These are phyloP conservation scores for Phenganax stokvisi DNA, from an alignment of 92 coral and sea anemone genomes.

Conservation along the genomic window DNA sequence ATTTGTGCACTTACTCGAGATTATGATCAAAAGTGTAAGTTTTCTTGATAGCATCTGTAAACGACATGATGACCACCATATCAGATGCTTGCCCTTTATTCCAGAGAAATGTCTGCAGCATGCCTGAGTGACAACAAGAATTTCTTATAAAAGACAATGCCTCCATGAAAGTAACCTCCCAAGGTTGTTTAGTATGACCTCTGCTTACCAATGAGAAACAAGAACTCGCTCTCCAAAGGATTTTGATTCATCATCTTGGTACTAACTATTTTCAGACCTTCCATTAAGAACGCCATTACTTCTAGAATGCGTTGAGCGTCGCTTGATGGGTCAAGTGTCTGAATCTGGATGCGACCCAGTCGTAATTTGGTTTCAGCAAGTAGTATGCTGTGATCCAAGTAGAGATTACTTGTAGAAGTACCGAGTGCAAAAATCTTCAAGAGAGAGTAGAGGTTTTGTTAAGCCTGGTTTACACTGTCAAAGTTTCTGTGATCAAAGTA, in stretches of 20 bases:
- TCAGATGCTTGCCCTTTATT: conserved; percentile 46
- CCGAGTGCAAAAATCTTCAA: conserved; percentile 69
- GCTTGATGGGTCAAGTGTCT: conserved; percentile 38
- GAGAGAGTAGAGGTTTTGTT: neutral
- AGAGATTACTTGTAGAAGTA: conserved; percentile 62
- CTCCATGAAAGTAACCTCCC: too few species aligned
- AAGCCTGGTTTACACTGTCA: too few species aligned
- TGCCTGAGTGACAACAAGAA: conserved; percentile 47
- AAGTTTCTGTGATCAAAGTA: too few species aligned
- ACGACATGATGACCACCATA: conserved; percentile 46
- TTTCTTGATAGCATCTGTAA: conserved; percentile 58
- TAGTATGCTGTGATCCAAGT: conserved; percentile 55
- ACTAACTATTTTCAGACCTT: conserved; percentile 58
- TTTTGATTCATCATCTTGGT: conserved; percentile 54
- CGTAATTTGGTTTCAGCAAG: conserved; percentile 75
- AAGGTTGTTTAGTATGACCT: too few species aligned
- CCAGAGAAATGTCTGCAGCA: conserved; percentile 64
- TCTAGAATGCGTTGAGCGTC: conserved; percentile 39
- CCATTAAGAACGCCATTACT: conserved; percentile 61
- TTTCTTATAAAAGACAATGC: neutral
- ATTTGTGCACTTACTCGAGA: conserved; percentile 56
- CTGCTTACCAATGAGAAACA: conserved; percentile 68
- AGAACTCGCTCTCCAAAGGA: conserved; percentile 71
- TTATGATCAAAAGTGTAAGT: conserved; percentile 77
- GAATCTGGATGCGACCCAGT: conserved; percentile 52